Conservation (phyloP, 2,113 vertebrate genomes). For the Gambusia holbrooki region DNA sequence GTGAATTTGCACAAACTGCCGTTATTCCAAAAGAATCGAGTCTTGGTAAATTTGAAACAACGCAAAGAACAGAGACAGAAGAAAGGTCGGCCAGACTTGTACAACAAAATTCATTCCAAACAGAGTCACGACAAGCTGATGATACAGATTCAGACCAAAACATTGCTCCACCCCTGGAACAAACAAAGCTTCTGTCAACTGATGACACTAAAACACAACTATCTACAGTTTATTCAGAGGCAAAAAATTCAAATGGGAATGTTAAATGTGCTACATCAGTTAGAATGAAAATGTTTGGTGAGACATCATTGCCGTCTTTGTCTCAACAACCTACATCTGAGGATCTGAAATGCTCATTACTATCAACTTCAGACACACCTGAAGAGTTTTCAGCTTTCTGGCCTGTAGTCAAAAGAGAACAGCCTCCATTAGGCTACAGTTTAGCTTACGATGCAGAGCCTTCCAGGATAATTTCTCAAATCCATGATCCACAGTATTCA, state of each 20-base stretch:
- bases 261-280: background rate
- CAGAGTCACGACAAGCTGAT: no score
- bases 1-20: background rate
- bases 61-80: background rate
- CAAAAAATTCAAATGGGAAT: background rate
- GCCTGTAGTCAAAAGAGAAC: background rate
- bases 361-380: background rate
- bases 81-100: background rate
- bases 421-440: conserved; percentile 12
- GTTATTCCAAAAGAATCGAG: background rate
- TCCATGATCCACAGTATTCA: conserved; percentile 72
- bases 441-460: conserved; percentile 43
- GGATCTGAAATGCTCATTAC: background rate
- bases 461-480: conserved; percentile 67
- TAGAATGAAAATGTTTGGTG: background rate
- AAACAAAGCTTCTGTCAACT: background rate
- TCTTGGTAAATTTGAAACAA: background rate
- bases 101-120: no score
- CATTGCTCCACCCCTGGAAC: background rate
- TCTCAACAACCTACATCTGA: conserved; percentile 6
- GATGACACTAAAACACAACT: background rate
- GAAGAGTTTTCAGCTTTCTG: conserved; percentile 9
- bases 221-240: background rate
- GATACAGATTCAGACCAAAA: background rate
- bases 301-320: background rate